Conservation (phyloP, 2,797 vertebrate species). For the Synanceia verrucosa region DNA sequence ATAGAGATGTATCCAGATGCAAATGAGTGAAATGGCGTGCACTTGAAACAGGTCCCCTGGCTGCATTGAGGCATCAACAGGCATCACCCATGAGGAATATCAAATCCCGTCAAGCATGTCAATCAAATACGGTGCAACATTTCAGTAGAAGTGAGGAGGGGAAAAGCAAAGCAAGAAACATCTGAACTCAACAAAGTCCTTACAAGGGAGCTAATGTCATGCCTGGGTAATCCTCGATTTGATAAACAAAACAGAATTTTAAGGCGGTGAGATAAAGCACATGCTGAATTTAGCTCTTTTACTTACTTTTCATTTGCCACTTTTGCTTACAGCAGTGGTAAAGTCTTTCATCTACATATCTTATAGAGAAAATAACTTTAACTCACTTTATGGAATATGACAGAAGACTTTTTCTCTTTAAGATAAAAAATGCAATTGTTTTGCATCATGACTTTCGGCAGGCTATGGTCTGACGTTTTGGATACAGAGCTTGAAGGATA, state of each 20-base stretch:
- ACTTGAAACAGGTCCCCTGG: constrained; percentile 52
- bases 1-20: constrained; percentile 75
- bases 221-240: constrained; percentile 26
- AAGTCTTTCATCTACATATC: not conserved
- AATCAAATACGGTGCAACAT: constrained; percentile 57
- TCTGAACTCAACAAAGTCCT: constrained; percentile 17
- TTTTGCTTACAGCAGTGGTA: not conserved
- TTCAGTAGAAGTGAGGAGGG: constrained; percentile 22
- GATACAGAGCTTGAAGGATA: constrained; percentile 55
- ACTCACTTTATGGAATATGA: not conserved
- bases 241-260: constrained; percentile 30
- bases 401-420: not conserved
- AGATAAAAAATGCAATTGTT: constrained; percentile 29
- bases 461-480: constrained; percentile 53
- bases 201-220: constrained; percentile 45
- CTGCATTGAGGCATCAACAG: constrained; percentile 53
- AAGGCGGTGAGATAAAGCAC: not conserved
- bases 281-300: constrained; percentile 9
- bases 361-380: not conserved
- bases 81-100: constrained; percentile 55
- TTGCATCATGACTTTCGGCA: constrained; percentile 28
- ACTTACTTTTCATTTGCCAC: not conserved
- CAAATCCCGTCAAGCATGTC: constrained; percentile 58
- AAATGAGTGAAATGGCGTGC: constrained; percentile 63
- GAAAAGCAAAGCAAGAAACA: constrained; percentile 20